Evolutionary conservation across 2,113 vertebrate species (phyloP).

Genomic region (Sphaerodactylus townsendi): DNA sequence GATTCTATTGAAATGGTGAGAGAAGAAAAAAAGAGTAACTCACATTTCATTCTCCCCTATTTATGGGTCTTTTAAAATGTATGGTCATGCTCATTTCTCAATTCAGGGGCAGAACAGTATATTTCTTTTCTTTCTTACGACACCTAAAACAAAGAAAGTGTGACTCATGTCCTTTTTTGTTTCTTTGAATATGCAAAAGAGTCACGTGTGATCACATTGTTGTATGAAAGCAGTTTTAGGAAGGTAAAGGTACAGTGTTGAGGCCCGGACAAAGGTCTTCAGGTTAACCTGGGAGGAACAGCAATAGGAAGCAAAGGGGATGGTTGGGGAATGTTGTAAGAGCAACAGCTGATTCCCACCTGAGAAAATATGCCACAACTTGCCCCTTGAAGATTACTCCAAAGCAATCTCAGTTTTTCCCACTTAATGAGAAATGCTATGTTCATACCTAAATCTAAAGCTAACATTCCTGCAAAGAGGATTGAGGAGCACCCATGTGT

Average conservation of each 20-base stretch:
- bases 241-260: not conserved
- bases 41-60: not conserved
- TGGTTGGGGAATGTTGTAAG: not conserved
- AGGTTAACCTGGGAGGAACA: not conserved
- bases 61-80: not conserved
- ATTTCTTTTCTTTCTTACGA: not conserved
- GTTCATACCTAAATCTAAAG: not conserved
- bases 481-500: not conserved
- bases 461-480: not conserved
- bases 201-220: too few relatives aligned
- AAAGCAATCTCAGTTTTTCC: not conserved
- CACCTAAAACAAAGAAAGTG: too few relatives aligned
- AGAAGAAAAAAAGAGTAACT: not conserved
- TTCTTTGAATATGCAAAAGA: too few relatives aligned
- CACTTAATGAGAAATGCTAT: not conserved
- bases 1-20: not conserved
- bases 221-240: too few relatives aligned
- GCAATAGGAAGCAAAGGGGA: not conserved
- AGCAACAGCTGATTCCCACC: not conserved
- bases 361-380: not conserved
- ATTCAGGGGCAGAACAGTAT: not conserved
- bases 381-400: not conserved
- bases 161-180: too few relatives aligned
- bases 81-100: not conserved
- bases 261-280: not conserved